Evolutionary conservation across 2,888 invertebrate species (phyloP).

Genomic region (Agrotis puta): DNA sequence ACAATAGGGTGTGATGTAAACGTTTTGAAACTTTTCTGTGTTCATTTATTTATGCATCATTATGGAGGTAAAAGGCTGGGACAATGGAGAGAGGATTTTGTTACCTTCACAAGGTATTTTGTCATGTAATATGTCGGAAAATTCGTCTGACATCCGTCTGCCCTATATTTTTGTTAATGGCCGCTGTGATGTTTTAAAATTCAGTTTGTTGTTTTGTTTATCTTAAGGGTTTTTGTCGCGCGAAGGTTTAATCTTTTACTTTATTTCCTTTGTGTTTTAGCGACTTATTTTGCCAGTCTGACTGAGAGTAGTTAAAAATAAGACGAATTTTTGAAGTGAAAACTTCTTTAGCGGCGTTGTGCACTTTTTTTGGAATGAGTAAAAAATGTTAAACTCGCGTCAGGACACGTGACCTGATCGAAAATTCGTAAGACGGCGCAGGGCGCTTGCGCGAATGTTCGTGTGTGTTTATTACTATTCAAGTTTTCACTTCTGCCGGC

Average conservation of each 20-base stretch:
- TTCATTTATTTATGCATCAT: slow-evolving; percentile 57
- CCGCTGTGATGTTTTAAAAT: slow-evolving; percentile 21
- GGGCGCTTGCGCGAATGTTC: no score
- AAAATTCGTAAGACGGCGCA: no score
- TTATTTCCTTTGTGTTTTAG: background rate
- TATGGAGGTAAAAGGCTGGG: slow-evolving; percentile 45
- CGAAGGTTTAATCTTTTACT: background rate
- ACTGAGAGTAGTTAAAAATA: background rate
- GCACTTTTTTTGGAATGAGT: no score
- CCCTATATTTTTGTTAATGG: slow-evolving; percentile 26
- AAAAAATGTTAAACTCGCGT: no score
- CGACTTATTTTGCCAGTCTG: background rate
- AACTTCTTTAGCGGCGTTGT: no score
- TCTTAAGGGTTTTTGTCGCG: background rate
- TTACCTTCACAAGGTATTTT: slow-evolving; percentile 46
- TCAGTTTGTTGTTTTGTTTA: slow-evolving; percentile 32
- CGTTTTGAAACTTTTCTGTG: slow-evolving; percentile 47
- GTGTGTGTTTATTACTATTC: no score
- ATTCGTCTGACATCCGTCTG: slow-evolving; percentile 21
- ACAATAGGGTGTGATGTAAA: slow-evolving; percentile 64
- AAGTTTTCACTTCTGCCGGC: no score
- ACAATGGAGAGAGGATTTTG: slow-evolving; percentile 52
- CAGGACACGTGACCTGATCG: no score
- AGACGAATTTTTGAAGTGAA: no score
- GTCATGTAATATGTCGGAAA: slow-evolving; percentile 57